These are phyloP conservation scores for Steinernema hermaphroditum DNA, from an alignment of 2,888 invertebrate genomes.

Conservation along the genomic window DNA sequence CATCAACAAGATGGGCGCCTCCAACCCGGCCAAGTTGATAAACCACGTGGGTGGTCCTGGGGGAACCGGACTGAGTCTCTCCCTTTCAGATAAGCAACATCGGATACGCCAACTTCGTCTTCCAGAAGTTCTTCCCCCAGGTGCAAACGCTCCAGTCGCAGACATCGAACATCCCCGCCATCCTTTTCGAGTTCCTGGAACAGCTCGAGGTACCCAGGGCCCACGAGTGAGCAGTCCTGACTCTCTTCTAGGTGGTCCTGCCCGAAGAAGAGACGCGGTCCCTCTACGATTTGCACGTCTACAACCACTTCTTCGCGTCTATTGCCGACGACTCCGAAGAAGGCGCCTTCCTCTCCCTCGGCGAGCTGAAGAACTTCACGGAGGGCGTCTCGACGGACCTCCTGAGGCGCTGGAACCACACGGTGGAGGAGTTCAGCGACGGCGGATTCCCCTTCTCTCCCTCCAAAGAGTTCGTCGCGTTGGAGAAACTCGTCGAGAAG, in stretches of 20 bases:
- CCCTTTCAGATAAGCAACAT: slow-evolving; percentile 16
- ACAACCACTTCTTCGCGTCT: slow-evolving; percentile 17
- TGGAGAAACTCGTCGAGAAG: slow-evolving; percentile 7
- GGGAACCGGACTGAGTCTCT: neutral
- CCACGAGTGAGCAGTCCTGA: too few relatives aligned
- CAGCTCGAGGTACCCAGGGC: neutral
- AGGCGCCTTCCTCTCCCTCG: neutral
- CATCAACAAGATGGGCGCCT: neutral
- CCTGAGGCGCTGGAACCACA: slow-evolving; percentile 16
- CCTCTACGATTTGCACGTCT: slow-evolving; percentile 1
- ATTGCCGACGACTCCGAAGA: slow-evolving; percentile 23
- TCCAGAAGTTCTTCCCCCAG: slow-evolving; percentile 24
- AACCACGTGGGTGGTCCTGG: neutral
- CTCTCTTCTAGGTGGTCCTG: neutral
- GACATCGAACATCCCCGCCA: neutral
- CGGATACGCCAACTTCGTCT: slow-evolving; percentile 25
- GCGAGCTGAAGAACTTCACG: neutral
- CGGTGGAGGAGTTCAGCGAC: slow-evolving; percentile 25
- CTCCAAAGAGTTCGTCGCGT: slow-evolving; percentile 7
- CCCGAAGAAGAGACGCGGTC: slow-evolving; percentile 6
- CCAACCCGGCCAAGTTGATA: slow-evolving; percentile 8
- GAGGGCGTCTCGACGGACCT: neutral
- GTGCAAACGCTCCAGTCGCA: slow-evolving; percentile 25
- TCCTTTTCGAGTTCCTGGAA: slow-evolving; percentile 3
- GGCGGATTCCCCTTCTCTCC: slow-evolving; percentile 14